Evolutionary conservation across 2,888 invertebrate species (phyloP), one percentile per base, ranked within the genome.

Genomic region (Aphidoletes aphidimyza): DNA sequence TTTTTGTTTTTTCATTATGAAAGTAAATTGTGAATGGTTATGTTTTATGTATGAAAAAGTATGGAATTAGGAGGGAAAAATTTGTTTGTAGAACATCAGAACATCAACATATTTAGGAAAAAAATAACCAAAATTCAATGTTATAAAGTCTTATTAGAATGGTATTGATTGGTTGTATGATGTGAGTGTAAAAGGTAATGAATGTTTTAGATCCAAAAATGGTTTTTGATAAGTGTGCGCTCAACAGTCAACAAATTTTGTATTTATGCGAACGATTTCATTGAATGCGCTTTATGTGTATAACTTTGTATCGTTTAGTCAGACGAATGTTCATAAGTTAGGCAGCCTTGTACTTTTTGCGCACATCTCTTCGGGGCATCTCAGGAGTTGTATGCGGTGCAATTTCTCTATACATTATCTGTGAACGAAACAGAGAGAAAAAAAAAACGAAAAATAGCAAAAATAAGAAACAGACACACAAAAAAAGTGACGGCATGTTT

Each of bases 321-420:
- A n/a, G n/a, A n/a, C n/a, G 54, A 26, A 22, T 54, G 54, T 54
- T 54, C 54, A 54, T n/a, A 54, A 54, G 30, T 89, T 89, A 89
- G 88, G 89, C 89, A 49, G 89, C 87, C 86, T 89, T 89, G 34
- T 88, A 86, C 86, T 89, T 89, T 86, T 89, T 90, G 86, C 89
- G 89, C 1, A 88, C 88, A 87, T 89, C 89, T 49, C 86, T 87
- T 37, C 89, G 88, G 19, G 88, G 86, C 84, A 88, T 87, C 85
- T 89, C 89, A 19, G 86, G 86, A 83, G 88, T 87, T 2, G 88
- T 88, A 83, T 88, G 87, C 22, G 89, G 89, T 84, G 89, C 88
- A 84, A 90, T 86, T 86, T 90, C 89, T 17, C 90, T 88, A 83
- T 86, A 89, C 86, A 89, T 89, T 84, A 89, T 89, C 89, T 90